Base-by-base conservation (phyloP, 2,113 vertebrate species). In the Panthera uncia region DNA sequence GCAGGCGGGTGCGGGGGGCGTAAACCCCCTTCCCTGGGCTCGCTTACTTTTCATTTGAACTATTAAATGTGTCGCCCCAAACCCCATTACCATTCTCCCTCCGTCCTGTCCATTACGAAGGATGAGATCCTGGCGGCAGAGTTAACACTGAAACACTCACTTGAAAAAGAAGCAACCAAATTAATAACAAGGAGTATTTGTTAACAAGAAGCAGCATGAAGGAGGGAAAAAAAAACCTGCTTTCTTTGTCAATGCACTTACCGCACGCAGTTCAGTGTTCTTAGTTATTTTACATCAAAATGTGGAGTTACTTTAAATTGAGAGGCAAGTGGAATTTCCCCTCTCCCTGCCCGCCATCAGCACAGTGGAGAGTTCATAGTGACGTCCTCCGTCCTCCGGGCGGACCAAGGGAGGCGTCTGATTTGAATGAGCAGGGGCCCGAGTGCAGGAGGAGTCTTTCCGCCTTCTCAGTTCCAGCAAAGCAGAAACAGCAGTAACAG, bases 31-130 rank as follows among this genome's bases (percentile, higher is more conserved):
- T n/a, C 33, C 7, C 5, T 29, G 73, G 74, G 41, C 41, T 97
- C 96, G 95, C 19, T 97, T 96, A 85, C 96, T 98, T 98, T 98
- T 97, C 97, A 94, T 96, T 96, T 97, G 95, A 97, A 96, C 96
- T 97, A 80, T 98, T 98, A 89, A 87, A 91, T 81, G 38, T 93
- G 93, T 98, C 97, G 95, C 93, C 93, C 79, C 65, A 19, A 96
- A 95, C 95, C 88, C 68, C 78, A 55, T 93, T 73, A 95, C 95
- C 97, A 5, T 94, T 96, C 98, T 97, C 89, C 93, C n/a, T 66
- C 90, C 69, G 27, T 57, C 94, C 69, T 27, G 61, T 36, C 50
- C 65, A 50, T 94, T 95, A 84, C 74, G 36, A 36, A 79, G 55
- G 38, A 90, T 94, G 97, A 97, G 83, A 16, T 96, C 86, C 96